phyloP scores from a whole-genome alignment of 2,888 invertebrate species.

The Trachelus stipa region DNA sequence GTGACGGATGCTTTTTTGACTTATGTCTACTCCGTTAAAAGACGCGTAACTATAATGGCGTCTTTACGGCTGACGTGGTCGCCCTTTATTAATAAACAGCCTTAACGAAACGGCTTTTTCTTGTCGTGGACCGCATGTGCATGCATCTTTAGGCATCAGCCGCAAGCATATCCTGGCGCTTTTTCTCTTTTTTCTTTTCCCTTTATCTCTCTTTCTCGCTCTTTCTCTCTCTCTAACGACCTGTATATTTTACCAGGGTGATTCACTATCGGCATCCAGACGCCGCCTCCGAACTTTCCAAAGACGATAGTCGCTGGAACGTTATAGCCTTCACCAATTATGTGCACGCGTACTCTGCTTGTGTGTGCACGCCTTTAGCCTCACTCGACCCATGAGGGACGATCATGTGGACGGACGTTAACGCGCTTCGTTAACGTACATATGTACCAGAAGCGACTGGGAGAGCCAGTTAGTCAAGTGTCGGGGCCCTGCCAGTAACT shows the following conservation, averaged over 20 bases:
- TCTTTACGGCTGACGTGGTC: background rate
- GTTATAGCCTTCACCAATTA: conserved; percentile 64
- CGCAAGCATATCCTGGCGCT: background rate
- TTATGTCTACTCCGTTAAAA: background rate
- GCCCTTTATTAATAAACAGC: conserved; percentile 19
- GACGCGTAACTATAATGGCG: background rate
- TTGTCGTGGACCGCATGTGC: background rate
- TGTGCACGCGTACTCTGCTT: conserved; percentile 65
- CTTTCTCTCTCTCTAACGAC: conserved; percentile 7
- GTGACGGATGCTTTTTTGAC: background rate
- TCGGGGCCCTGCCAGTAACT: background rate
- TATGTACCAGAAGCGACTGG: background rate
- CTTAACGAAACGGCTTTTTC: conserved; percentile 13
- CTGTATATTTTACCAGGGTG: conserved; percentile 27
- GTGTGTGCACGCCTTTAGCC: conserved; percentile 13
- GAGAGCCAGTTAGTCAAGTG: background rate
- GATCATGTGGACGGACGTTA: background rate
- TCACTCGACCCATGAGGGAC: background rate
- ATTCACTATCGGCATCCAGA: conserved; percentile 16
- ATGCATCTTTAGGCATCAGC: background rate
- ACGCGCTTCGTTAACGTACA: background rate
- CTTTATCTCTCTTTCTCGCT: background rate
- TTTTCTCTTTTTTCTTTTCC: background rate
- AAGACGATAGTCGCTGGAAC: conserved; percentile 40
- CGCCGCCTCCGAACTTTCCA: conserved; percentile 38